Percentiles rank a stretch among this genome's conserved stretches.
Conservation (phyloP, 1,140 invertebrate species). For the Polypedilum pembai region DNA sequence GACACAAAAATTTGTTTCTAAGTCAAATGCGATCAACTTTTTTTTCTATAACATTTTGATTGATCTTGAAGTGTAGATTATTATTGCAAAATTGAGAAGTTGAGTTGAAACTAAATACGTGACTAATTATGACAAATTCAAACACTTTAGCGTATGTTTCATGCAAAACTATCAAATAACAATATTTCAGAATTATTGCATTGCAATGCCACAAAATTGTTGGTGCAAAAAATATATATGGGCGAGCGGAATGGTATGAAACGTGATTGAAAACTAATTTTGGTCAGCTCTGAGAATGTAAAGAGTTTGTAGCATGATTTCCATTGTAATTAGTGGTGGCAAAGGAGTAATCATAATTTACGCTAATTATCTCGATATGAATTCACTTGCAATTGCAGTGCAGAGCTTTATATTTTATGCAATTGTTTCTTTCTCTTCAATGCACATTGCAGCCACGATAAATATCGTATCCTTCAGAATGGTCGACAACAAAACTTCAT, state of each 20-base stretch:
- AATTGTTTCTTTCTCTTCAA: not conserved
- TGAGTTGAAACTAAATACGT: no score
- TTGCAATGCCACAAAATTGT: constrained; percentile 8
- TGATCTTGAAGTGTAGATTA: no score
- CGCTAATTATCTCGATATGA: not conserved
- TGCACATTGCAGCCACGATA: no score
- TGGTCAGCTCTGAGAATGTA: not conserved
- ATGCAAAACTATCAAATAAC: no score
- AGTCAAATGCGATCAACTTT: no score
- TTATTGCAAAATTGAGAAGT: no score
- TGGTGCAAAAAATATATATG: not conserved
- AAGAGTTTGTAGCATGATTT: not conserved
- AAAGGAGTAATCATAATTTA: constrained; percentile 14
- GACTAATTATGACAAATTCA: no score
- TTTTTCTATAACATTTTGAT: no score
- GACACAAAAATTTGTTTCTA: no score
- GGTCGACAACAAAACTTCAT: constrained; percentile 1
- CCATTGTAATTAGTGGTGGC: not conserved
- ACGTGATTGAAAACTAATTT: constrained; percentile 18
- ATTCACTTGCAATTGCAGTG: not conserved
- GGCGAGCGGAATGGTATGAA: no score
- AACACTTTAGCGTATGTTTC: no score
- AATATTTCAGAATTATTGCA: not conserved
- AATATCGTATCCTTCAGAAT: not conserved
- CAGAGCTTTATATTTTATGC: not conserved